Evolutionary conservation across 2,113 vertebrate species (phyloP).

Genomic region (Colossoma macropomum): DNA sequence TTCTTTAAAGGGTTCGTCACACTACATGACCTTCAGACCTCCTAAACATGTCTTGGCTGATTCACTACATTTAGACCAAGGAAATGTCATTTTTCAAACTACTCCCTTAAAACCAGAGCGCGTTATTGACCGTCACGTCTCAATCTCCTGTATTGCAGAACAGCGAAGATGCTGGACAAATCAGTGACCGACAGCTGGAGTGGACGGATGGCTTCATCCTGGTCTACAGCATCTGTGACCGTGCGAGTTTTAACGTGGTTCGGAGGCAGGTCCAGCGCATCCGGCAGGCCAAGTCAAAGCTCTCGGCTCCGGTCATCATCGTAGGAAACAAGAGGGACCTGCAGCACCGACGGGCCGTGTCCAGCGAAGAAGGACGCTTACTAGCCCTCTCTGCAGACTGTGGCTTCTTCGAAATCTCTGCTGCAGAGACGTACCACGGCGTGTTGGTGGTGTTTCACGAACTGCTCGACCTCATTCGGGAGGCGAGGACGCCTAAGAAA

Average conservation of each 20-base stretch:
- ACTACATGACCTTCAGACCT: too few species aligned
- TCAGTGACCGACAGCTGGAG: conserved; percentile 66
- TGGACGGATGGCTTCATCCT: conserved; percentile 72
- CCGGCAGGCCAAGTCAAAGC: conserved; percentile 54
- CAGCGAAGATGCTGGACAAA: conserved; percentile 25
- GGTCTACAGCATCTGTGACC: conserved; percentile 76
- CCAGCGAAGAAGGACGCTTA: conserved; percentile 68
- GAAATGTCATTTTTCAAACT: too few species aligned
- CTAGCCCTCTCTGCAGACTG: conserved; percentile 67
- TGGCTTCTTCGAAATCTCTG: conserved; percentile 71
- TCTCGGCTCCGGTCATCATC: conserved; percentile 60
- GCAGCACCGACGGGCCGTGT: conserved; percentile 64
- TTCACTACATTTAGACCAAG: too few species aligned
- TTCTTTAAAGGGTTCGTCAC: too few species aligned
- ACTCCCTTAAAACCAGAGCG: too few species aligned
- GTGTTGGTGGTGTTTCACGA: conserved; percentile 71
- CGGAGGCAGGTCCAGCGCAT: conserved; percentile 64
- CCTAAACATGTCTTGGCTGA: too few species aligned
- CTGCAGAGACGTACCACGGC: conserved; percentile 70
- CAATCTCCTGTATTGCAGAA: conserved; percentile 47
- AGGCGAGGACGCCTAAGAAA: conserved; percentile 59
- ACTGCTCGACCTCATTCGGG: conserved; percentile 64
- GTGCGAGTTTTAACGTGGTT: conserved; percentile 65
- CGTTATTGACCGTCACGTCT: not conserved
- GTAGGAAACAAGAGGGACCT: conserved; percentile 75